Evolutionary conservation across 1,140 invertebrate genomes (phyloP), one percentile per base, ranked within the genome.

Genomic region (Gryon sp.): DNA sequence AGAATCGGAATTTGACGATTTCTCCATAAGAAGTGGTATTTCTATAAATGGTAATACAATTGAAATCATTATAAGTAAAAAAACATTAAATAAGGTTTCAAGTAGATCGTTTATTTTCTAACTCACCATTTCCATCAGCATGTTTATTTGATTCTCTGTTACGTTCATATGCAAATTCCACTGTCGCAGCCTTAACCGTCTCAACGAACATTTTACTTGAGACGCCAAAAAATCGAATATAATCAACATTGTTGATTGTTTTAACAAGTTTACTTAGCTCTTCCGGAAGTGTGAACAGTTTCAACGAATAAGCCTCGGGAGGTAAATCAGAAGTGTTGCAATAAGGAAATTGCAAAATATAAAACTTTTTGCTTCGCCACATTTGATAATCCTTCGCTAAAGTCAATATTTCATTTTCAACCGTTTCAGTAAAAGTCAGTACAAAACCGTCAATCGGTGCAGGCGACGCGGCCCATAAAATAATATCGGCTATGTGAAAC

Each of bases 381-480:
- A 52, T 68, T 57, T 83, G 83, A 59, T 86, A 83, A 46, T 88
- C 84, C 57, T 84, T 86, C 0, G 84, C 24, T 36, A 87, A 55
- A 43, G 70, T 66, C n/a, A 88, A 50, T 4, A 83, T 78, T 52
- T 87, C 76, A 60, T 80, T 83, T 46, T 87, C 81, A 2, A 86
- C 69, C n/a, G 82, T 81, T 9, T 59, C 78, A 59, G 86, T 85
- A 52, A 84, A 78, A 5, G 80, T 57, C 19, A 81, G 79, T 11
- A 80, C 55, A 2, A 73, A 63, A 3, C 43, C 30, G 12, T 83
- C 76, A 11, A 19, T 73, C 4, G 66, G 48, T 0, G 77, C 55
- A n/a, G 86, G 86, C 3, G 87, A 88, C 5, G 86, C 77, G 8
- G 77, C 85, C 16, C 88, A 74, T 4, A 88, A 59, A 55, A 88